These are phyloP conservation scores for Alectura lathami DNA, from an alignment of 2,113 vertebrate genomes.

Conservation along the genomic window DNA sequence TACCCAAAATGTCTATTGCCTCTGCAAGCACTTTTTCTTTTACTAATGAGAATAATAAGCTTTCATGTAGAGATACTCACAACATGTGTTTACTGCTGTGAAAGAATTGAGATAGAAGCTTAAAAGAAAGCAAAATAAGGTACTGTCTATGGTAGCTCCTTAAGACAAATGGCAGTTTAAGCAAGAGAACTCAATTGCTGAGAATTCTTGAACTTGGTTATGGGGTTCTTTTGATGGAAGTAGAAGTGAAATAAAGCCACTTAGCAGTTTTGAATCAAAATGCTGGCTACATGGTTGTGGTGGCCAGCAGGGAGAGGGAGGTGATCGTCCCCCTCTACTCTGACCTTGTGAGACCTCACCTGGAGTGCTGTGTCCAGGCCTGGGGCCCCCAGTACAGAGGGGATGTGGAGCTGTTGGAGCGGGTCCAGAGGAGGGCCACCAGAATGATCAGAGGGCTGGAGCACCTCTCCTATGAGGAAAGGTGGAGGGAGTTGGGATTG, in stretches of 20 bases:
- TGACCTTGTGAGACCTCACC: too few species aligned
- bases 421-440: too few species aligned
- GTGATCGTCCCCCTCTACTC: too few species aligned
- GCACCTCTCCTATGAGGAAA: too few species aligned
- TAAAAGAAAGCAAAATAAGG: slow-evolving; percentile 46
- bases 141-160: slow-evolving; percentile 49
- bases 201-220: slow-evolving; percentile 47
- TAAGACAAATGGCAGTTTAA: slow-evolving; percentile 56
- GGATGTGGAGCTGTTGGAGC: too few species aligned
- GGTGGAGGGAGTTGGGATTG: too few species aligned
- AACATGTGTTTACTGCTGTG: slow-evolving; percentile 49
- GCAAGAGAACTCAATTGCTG: slow-evolving; percentile 28
- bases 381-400: too few species aligned
- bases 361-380: too few species aligned
- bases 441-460: too few species aligned
- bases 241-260: slow-evolving; percentile 47
- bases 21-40: slow-evolving; percentile 59
- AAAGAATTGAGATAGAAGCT: slow-evolving; percentile 37
- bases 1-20: slow-evolving; percentile 44
- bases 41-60: slow-evolving; percentile 66
- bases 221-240: slow-evolving; percentile 48
- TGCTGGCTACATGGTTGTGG: slow-evolving; percentile 11
- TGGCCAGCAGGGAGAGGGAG: too few species aligned
- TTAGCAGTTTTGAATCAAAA: slow-evolving; percentile 52
- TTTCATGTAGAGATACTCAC: slow-evolving; percentile 38